Evolutionary conservation across 2,113 vertebrate genomes (phyloP).

Genomic region (Acanthochromis polyacanthus): DNA sequence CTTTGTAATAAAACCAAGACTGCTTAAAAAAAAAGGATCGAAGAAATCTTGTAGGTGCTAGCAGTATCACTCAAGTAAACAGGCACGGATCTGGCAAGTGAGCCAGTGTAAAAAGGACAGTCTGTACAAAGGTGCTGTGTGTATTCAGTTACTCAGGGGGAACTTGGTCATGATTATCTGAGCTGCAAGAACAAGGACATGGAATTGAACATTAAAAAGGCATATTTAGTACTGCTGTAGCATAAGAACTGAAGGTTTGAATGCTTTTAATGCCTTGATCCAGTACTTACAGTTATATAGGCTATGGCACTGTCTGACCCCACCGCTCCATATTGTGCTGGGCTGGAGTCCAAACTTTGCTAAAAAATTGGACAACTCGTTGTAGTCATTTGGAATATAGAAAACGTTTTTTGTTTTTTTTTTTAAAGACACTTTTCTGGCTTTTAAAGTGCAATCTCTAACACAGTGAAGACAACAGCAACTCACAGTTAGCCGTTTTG

Average conservation of each 20-base stretch:
- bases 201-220: constrained; percentile 13
- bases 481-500: not conserved
- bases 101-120: not conserved
- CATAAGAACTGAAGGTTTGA: not conserved
- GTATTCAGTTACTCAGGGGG: not conserved
- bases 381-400: not conserved
- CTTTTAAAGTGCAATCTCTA: constrained; percentile 26
- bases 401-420: no score
- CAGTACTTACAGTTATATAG: constrained; percentile 79
- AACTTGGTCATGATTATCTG: constrained; percentile 49
- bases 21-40: not conserved
- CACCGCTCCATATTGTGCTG: constrained; percentile 55
- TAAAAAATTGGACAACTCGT: constrained; percentile 45
- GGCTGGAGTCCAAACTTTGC: constrained; percentile 45
- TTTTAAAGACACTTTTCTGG: not conserved
- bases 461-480: constrained; percentile 9
- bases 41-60: not conserved
- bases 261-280: no score
- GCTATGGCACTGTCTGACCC: constrained; percentile 64
- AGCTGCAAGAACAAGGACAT: constrained; percentile 65
- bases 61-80: not conserved
- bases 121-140: not conserved
- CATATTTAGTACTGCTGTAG: not conserved
- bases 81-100: constrained; percentile 1
- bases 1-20: not conserved